Percentiles rank a stretch among this genome's conserved stretches.
These are phyloP conservation scores for Alligator mississippiensis DNA, from an alignment of 2,113 vertebrate species.

Conservation along the genomic window DNA sequence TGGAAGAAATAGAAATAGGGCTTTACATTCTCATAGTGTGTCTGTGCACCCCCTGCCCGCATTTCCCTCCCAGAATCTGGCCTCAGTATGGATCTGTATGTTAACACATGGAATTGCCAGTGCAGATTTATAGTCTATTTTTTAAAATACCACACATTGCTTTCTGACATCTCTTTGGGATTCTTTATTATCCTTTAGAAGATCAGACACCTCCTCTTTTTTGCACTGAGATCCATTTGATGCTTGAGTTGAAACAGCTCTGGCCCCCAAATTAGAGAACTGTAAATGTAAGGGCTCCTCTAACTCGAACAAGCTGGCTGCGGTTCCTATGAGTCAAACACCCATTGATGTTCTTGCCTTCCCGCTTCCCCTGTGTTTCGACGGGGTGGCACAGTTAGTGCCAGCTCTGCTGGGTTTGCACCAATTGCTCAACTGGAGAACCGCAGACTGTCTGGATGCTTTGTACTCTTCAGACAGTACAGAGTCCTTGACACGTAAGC, in stretches of 20 bases:
- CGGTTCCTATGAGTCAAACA: too few relatives aligned
- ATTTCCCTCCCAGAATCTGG: too few relatives aligned
- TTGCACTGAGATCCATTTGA: neutral
- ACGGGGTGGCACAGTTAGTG: neutral
- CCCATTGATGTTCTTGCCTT: too few relatives aligned
- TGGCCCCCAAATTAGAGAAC: neutral
- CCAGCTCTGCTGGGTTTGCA: neutral
- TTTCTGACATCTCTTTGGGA: neutral
- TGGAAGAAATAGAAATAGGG: conserved; percentile 4
- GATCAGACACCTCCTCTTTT: neutral
- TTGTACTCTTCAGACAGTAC: neutral
- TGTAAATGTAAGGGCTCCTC: neutral
- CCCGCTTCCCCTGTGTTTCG: neutral
- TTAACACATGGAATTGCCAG: rapidly evolving
- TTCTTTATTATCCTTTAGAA: neutral
- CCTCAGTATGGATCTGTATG: neutral
- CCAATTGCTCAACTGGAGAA: neutral
- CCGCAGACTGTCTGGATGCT: neutral
- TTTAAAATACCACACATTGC: neutral
- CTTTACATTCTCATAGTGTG: neutral
- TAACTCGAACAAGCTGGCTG: neutral
- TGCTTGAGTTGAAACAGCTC: rapidly evolving
- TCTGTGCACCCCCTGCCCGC: neutral
- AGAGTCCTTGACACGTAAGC: neutral
- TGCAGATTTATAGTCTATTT: neutral